Base-by-base conservation (phyloP, 2,888 invertebrate genomes). In the Tenthredo livida region DNA sequence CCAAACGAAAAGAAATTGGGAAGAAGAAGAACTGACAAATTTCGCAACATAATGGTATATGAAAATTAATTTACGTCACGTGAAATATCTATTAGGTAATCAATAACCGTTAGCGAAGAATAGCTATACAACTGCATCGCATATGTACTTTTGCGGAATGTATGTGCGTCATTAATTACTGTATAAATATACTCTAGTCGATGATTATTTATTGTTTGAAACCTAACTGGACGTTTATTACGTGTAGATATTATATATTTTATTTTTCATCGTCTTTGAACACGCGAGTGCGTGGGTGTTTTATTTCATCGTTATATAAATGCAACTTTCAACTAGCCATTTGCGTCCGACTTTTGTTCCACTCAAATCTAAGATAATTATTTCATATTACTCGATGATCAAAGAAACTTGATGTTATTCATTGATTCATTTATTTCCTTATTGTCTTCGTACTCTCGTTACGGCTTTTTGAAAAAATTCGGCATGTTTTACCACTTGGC, bases 21-120 rank as follows among this genome's bases (percentile, higher is more conserved):
- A 43, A n/a, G 17, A 50, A 50, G 15, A 17, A 50, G n/a, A n/a
- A 6, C 17, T 54, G 54, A 54, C 17, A 50, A 54, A 54, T 54
- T 54, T n/a, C n/a, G n/a, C 54, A 7, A n/a, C n/a, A 37, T 37
- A n/a, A 54, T 7, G n/a, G 0, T 54, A n/a, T 17, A n/a, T 17
- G 47, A 3, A 47, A 47, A 54, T n/a, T 54, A n/a, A 54, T n/a
- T 54, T 7, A 7, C 54, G 7, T 54, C 54, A 6, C n/a, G 54
- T n/a, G 54, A n/a, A 54, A 54, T 54, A n/a, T 54, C n/a, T 54
- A n/a, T 54, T 54, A n/a, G 54, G 54, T 54, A 54, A 54, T 54
- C 54, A 17, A 54, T 54, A n/a, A 54, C 54, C 54, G 54, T 54
- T 6, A n/a, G 6, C 1, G n/a, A 6, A 7, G n/a, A 54, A 17